A percentile compares a stretch with the other conserved stretches of the same genome.
Evolutionary conservation across 2,888 invertebrate genomes (phyloP).

Genomic region (Ethmia dodecea): DNA sequence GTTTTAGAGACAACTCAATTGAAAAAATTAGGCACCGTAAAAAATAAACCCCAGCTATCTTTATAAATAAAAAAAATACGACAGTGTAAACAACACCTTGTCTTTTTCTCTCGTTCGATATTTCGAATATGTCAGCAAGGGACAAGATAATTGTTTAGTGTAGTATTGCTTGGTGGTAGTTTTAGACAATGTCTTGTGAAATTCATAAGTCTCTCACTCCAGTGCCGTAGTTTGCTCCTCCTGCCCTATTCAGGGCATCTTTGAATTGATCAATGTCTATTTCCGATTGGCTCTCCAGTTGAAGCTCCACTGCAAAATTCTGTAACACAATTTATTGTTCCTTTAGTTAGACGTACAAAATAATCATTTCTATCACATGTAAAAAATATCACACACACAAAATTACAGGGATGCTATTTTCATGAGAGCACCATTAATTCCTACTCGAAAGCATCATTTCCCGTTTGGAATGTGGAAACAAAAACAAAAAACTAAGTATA

Average conservation of each 20-base stretch:
- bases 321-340: too few species aligned
- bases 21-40: not conserved
- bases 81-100: slow-evolving; percentile 11
- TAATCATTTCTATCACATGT: too few species aligned
- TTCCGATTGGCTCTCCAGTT: slow-evolving; percentile 82
- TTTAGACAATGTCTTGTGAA: slow-evolving; percentile 13
- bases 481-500: too few species aligned
- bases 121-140: slow-evolving; percentile 2
- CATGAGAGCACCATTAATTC: too few species aligned
- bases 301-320: slow-evolving; percentile 88
- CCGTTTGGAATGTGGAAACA: too few species aligned
- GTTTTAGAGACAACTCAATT: too few species aligned
- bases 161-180: slow-evolving; percentile 29
- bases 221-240: slow-evolving; percentile 89
- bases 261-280: slow-evolving; percentile 84
- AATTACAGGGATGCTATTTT: too few species aligned
- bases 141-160: slow-evolving; percentile 20
- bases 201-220: slow-evolving; percentile 81
- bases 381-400: too few species aligned
- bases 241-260: slow-evolving; percentile 83
- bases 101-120: slow-evolving; percentile 3
- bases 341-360: too few species aligned
- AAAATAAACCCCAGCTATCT: not conserved
- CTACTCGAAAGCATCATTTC: too few species aligned
- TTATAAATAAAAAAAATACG: slow-evolving; percentile 17